Evolutionary conservation across 2,113 vertebrate species (phyloP).

Genomic region (Phocoena sinus): DNA sequence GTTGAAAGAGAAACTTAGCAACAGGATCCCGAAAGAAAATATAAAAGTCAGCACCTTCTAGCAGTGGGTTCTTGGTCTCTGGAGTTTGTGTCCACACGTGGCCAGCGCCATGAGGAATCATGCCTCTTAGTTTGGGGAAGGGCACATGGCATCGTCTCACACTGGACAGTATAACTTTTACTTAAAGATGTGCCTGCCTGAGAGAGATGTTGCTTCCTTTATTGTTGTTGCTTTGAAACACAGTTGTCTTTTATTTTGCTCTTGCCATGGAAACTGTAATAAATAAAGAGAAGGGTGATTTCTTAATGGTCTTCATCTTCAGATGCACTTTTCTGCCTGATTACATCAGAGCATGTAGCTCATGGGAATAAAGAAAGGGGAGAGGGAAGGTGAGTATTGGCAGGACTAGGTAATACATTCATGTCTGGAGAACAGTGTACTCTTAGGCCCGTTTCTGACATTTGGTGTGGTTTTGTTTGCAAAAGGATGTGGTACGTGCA

Average conservation of each 20-base stretch:
- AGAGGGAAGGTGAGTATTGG: background rate
- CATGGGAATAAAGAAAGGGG: background rate
- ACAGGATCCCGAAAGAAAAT: background rate
- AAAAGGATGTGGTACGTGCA: background rate
- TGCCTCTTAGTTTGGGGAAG: background rate
- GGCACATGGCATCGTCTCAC: background rate
- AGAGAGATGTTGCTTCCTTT: background rate
- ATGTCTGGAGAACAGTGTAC: background rate
- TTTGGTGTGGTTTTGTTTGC: background rate
- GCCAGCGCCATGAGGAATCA: background rate
- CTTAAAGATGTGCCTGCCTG: background rate
- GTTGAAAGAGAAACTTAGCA: background rate
- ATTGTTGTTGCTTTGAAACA: conserved; percentile 34
- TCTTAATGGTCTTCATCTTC: conserved; percentile 9
- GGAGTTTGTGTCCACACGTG: background rate
- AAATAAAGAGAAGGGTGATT: conserved; percentile 50
- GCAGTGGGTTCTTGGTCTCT: background rate
- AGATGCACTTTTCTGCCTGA: background rate
- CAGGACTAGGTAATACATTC: background rate
- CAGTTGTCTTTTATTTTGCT: conserved; percentile 41
- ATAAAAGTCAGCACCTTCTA: background rate
- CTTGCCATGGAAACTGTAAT: conserved; percentile 51
- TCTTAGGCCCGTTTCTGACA: background rate
- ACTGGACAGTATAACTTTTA: background rate
- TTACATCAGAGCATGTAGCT: background rate